Percentiles rank a stretch among this genome's conserved stretches.
Conservation (phyloP, 2,888 invertebrate genomes). For the Drosophila kuntzei region DNA sequence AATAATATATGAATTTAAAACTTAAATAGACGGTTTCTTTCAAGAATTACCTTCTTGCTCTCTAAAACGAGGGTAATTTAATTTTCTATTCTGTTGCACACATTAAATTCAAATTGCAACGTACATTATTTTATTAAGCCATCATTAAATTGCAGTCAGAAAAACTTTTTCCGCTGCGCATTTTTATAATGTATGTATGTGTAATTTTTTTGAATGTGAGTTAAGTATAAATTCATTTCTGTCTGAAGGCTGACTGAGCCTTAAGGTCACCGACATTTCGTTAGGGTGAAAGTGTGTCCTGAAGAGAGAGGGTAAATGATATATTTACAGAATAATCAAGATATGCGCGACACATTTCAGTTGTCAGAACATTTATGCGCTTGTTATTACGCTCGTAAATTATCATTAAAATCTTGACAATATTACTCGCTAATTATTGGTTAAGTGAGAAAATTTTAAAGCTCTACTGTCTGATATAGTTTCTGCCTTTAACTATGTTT, state of each 20-base stretch:
- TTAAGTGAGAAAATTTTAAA: neutral
- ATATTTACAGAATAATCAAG: neutral
- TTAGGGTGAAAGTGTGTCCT: neutral
- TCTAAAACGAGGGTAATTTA: constrained; percentile 6
- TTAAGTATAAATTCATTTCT: neutral
- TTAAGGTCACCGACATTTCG: constrained; percentile 1
- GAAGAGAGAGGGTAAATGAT: neutral
- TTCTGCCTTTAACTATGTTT: neutral
- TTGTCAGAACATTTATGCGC: neutral
- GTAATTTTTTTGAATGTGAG: constrained; percentile 1
- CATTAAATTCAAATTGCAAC: constrained; percentile 8
- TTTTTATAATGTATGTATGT: constrained; percentile 7
- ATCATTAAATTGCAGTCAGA: constrained; percentile 12
- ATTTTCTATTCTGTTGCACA: neutral
- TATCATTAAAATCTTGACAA: neutral
- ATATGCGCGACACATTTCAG: neutral
- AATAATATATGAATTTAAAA: neutral
- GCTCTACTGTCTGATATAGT: neutral
- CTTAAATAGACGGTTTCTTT: neutral
- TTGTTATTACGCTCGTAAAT: neutral
- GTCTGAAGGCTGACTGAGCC: constrained; percentile 7
- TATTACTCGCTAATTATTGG: neutral
- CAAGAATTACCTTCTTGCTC: constrained; percentile 11
- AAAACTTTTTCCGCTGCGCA: constrained; percentile 4
- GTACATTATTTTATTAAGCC: neutral